A percentile compares a stretch with the other conserved stretches of the same genome.
phyloP scores from a whole-genome alignment of 1,140 invertebrate genomes.

The Nautilus pompilius region DNA sequence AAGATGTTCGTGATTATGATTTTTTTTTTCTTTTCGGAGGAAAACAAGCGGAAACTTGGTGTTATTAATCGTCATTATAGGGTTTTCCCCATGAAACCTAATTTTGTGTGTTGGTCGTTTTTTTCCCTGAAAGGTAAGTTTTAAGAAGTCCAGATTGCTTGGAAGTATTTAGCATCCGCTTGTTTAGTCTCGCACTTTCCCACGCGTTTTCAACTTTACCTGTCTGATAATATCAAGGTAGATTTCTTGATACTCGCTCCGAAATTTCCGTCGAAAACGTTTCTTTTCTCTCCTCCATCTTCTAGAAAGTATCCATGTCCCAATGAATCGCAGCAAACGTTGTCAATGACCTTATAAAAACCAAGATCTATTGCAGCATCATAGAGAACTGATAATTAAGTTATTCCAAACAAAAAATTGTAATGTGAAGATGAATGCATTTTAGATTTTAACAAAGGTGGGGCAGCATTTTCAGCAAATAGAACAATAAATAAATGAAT shows the following conservation, averaged over 20 bases:
- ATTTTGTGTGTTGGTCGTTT: not conserved
- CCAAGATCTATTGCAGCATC: too few relatives aligned
- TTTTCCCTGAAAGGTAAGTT: not conserved
- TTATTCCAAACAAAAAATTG: too few relatives aligned
- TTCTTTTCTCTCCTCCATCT: conserved; percentile 40
- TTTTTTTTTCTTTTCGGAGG: too few relatives aligned
- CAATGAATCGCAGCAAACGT: conserved; percentile 33
- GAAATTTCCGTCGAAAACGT: conserved; percentile 32
- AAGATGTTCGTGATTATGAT: too few relatives aligned
- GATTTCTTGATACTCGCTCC: conserved; percentile 21
- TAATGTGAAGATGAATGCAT: too few relatives aligned
- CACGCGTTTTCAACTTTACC: conserved; percentile 2
- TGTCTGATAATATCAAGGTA: conserved; percentile 17
- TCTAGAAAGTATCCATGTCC: conserved; percentile 46
- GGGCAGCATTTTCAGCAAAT: not conserved
- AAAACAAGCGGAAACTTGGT: too few relatives aligned
- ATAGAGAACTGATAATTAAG: not conserved
- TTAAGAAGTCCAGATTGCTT: not conserved
- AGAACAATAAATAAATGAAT: not conserved
- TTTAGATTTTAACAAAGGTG: too few relatives aligned
- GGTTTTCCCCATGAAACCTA: not conserved
- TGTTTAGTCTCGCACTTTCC: too few relatives aligned
- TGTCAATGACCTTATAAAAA: conserved; percentile 25
- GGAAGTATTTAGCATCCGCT: too few relatives aligned
- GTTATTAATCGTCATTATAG: not conserved